phyloP scores from a whole-genome alignment of 1,140 invertebrate genomes.

The Musca domestica region DNA sequence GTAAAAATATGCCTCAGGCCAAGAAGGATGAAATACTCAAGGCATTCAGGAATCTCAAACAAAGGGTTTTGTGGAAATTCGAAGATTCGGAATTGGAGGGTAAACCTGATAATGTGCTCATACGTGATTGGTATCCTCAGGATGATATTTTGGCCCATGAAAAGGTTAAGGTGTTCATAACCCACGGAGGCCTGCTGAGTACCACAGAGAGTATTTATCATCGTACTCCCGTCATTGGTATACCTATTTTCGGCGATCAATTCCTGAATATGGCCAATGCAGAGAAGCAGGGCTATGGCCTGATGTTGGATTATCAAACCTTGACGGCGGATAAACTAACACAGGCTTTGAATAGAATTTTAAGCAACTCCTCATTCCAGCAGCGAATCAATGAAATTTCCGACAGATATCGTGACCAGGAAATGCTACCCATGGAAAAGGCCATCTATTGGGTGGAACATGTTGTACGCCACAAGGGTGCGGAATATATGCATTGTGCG shows the following conservation, averaged over 20 bases:
- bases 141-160: constrained; percentile 68
- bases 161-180: constrained; percentile 68
- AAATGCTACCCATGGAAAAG: constrained; percentile 60
- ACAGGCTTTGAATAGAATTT: constrained; percentile 33
- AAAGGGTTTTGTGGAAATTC: constrained; percentile 68
- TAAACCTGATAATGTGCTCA: constrained; percentile 62
- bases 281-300: constrained; percentile 55
- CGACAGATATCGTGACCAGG: constrained; percentile 62
- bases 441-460: constrained; percentile 71
- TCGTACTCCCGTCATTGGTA: constrained; percentile 67
- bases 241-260: constrained; percentile 69
- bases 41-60: constrained; percentile 59
- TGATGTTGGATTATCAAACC: constrained; percentile 39
- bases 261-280: constrained; percentile 58
- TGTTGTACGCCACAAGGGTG: constrained; percentile 61
- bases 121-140: constrained; percentile 69
- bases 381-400: constrained; percentile 54
- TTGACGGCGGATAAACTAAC: constrained; percentile 35
- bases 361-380: constrained; percentile 33
- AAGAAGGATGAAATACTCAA: constrained; percentile 58
- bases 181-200: constrained; percentile 70
- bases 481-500: constrained; percentile 39
- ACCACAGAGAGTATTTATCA: constrained; percentile 69
- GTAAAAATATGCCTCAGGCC: constrained; percentile 55
- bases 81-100: constrained; percentile 58